Evolutionary conservation across 2,797 vertebrate genomes (phyloP), one percentile per base, ranked within the genome.

Genomic region (Channallabes apus): DNA sequence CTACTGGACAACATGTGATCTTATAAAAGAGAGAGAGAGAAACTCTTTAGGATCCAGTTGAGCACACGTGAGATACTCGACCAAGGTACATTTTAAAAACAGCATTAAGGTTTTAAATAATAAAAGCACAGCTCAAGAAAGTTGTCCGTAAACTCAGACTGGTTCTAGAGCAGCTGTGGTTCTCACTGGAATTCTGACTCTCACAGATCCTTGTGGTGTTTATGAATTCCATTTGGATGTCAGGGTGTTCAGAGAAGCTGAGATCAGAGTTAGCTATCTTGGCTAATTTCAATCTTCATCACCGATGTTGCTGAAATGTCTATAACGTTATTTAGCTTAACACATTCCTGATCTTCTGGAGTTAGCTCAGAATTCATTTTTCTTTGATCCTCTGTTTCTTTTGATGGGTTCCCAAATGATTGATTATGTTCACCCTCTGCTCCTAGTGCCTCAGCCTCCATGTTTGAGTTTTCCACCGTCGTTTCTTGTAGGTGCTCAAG

Each of bases 401-500:
- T 69, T 17, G 0, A 41, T 80, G 62, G 9, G 8, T 54, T 80
- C 4, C 41, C 29, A 20, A 17, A 67, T 9, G n/a, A 65, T 54
- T 17, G 41, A 54, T 51, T 32, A 20, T 83, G 85, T 38, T 80
- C 73, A 7, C 29, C 6, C 1, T 92, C 89, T 17, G 83, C 85
- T 79, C 88, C 76, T 22, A 68, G 41, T n/a, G 58, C 75, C 78
- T 89, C 85, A 46, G 15, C 85, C 64, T 88, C 77, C 51, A 61
- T 83, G 61, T 85, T 75, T 18, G 85, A 75, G 46, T 41, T 85
- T 81, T 88, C 84, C 5, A 84, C 83, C 51, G 27, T 2, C 64
- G 59, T 81, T 41, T 83, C 80, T 29, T 84, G 56, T 27, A 83
- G 41, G 54, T 72, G 72, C 20, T 80, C 81, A 71, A 32, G 22